phyloP scores from a whole-genome alignment of 2,888 invertebrate species.

The Leptopilina myrica region DNA sequence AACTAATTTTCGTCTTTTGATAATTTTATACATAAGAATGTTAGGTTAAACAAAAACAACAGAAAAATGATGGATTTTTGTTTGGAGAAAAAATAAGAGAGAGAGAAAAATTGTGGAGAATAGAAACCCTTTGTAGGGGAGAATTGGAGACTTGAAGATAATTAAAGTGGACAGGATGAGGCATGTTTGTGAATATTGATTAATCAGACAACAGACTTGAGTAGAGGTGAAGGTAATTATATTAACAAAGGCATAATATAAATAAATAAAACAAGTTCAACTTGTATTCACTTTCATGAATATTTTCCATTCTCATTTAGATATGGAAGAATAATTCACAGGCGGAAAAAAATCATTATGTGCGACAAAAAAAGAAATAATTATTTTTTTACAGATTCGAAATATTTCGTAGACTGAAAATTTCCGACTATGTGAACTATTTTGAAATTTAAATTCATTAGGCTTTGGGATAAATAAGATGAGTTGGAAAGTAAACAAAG shows the following conservation, averaged over 20 bases:
- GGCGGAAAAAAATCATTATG: too few relatives aligned
- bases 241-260: neutral
- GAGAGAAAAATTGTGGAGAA: conserved; percentile 2
- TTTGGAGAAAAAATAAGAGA: neutral
- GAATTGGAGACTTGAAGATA: neutral
- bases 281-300: too few relatives aligned
- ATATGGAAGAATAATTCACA: neutral
- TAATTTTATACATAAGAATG: too few relatives aligned
- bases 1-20: neutral
- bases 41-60: neutral
- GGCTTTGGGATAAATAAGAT: too few relatives aligned
- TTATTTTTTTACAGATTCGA: too few relatives aligned
- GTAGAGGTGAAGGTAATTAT: neutral
- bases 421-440: too few relatives aligned
- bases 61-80: neutral
- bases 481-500: too few relatives aligned
- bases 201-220: neutral
- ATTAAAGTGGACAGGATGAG: neutral
- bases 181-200: conserved; percentile 14
- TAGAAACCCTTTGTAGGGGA: neutral
- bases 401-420: too few relatives aligned
- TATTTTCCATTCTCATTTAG: too few relatives aligned
- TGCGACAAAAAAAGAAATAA: too few relatives aligned
- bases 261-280: neutral
- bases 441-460: too few relatives aligned